phyloP scores from a whole-genome alignment of 1,140 invertebrate genomes.

The Drosophila santomea region DNA sequence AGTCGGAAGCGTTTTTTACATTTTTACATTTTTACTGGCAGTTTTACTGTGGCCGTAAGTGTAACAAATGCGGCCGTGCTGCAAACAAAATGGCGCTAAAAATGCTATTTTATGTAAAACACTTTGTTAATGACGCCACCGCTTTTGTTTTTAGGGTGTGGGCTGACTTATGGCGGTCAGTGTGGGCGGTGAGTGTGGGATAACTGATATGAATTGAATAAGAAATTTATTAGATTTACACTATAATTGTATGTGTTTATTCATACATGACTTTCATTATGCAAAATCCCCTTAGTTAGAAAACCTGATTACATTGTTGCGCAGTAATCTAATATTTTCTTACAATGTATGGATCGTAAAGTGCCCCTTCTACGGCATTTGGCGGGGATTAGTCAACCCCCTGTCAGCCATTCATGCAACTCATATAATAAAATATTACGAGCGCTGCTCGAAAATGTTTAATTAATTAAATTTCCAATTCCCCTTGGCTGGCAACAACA shows the following conservation, averaged over 20 bases:
- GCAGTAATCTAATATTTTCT: background rate
- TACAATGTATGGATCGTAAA: background rate
- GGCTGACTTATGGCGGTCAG: constrained; percentile 30
- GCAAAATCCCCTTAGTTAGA: too few species aligned
- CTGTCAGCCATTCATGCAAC: constrained; percentile 41
- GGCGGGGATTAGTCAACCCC: constrained; percentile 25
- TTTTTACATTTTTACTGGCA: constrained; percentile 70
- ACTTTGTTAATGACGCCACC: constrained; percentile 70
- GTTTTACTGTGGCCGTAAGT: constrained; percentile 26
- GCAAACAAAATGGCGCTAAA: constrained; percentile 75
- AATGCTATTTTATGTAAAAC: constrained; percentile 79
- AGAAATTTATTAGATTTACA: too few species aligned
- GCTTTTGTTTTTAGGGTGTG: background rate
- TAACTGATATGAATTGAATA: background rate
- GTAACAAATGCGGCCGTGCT: constrained; percentile 49
- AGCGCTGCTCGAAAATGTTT: constrained; percentile 73
- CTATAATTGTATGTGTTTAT: too few species aligned
- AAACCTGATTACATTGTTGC: background rate
- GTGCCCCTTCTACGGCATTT: constrained; percentile 1
- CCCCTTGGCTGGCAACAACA: constrained; percentile 54
- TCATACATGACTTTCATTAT: too few species aligned
- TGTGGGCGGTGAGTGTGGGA: constrained; percentile 5
- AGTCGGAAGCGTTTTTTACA: constrained; percentile 77
- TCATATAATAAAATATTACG: constrained; percentile 75
- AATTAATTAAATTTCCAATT: constrained; percentile 84